Evolutionary conservation across 2,113 vertebrate species (phyloP), one percentile per base, ranked within the genome.

Genomic region (Junco hyemalis): DNA sequence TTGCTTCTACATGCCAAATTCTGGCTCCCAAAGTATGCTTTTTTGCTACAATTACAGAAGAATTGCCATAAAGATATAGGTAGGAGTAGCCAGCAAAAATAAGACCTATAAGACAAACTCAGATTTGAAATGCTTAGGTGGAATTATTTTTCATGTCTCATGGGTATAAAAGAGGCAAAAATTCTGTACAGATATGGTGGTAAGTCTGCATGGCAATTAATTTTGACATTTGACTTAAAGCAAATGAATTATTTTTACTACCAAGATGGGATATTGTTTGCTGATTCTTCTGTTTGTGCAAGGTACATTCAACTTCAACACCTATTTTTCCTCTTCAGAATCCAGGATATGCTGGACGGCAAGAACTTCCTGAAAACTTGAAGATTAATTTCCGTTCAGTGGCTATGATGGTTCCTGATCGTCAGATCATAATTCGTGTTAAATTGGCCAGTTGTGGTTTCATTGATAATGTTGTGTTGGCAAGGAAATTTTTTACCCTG

Each of bases 391-490:
- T 99, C 95, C 99, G 99, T 88, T 98, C 98, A 0, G 99, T 99
- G 84, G 99, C 99, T 82, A 99, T 99, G 99, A 99, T 99, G 99
- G 99, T 99, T 93, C 99, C 99, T 3, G 99, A 99, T 94, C 98
- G 99, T 19, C 99, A 99, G 95, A 99, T 99, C 81, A 99, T 99
- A 92, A 99, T 99, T 47, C 97, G 99, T 36, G 99, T 99, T 40
- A 99, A 99, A 93, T 76, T 99, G 93, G 99, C 99, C 57, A 99
- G 99, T 88, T 99, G 99, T 80, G 99, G 99, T 57, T 99, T 99
- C 83, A 98, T 99, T 54, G 98, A 98, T 95, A 99, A 99, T 85
- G 95, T 99, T 29, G 97, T 99, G 64, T 95, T 99, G 86, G 99
- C 99, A 64, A 98, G 99, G 82, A 99, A 99, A 95, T 99, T 99